Evolutionary conservation across 2,888 invertebrate species (phyloP).

Genomic region (Halocaridina rubra): DNA sequence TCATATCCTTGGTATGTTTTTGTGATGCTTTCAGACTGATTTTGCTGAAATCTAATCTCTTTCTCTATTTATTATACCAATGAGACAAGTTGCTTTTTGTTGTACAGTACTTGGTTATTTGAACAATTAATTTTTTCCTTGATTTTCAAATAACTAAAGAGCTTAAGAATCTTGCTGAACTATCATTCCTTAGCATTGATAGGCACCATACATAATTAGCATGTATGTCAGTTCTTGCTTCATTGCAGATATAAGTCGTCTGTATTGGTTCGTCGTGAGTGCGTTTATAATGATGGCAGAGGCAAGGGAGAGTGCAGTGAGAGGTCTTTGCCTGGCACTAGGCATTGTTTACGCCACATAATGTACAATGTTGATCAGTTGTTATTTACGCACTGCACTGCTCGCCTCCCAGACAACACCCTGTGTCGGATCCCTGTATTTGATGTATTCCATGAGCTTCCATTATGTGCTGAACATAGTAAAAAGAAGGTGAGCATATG

Average conservation of each 20-base stretch:
- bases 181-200: too few species aligned
- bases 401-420: conserved; percentile 76
- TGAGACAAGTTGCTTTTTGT: too few species aligned
- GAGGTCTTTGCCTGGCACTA: conserved; percentile 79
- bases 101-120: too few species aligned
- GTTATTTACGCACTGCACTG: conserved; percentile 83
- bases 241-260: conserved; percentile 52
- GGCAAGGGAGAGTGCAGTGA: conserved; percentile 65
- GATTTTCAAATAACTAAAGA: too few species aligned
- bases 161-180: too few species aligned
- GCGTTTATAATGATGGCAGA: conserved; percentile 46
- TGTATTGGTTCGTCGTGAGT: conserved; percentile 41
- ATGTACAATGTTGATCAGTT: conserved; percentile 87
- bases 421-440: conserved; percentile 84
- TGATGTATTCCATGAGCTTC: conserved; percentile 82
- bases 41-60: too few species aligned
- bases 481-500: conserved; percentile 76
- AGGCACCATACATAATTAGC: too few species aligned
- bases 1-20: too few species aligned
- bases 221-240: too few species aligned
- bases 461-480: conserved; percentile 87
- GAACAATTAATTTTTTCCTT: too few species aligned
- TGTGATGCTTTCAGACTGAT: too few species aligned
- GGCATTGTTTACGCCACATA: conserved; percentile 86
- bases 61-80: too few species aligned